These are phyloP conservation scores for Styela plicata DNA, from an alignment of 23 tunicate genomes.

Conservation along the genomic window DNA sequence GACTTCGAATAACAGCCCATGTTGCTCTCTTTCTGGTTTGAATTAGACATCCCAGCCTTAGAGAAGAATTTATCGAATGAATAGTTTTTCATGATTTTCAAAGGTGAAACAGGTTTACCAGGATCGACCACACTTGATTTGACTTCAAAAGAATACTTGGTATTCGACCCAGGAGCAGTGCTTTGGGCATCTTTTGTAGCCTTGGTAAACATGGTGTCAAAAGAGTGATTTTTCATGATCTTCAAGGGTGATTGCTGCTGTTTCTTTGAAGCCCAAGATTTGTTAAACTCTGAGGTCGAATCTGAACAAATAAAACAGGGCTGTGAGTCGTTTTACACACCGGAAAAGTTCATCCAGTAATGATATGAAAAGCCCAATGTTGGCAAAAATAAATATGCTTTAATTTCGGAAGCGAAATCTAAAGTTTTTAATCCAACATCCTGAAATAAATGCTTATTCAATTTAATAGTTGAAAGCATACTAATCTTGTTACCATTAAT, in stretches of 20 bases:
- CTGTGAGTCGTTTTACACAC: too few species aligned
- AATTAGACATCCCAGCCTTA: background rate
- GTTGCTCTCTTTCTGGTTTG: background rate
- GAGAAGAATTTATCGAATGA: constrained; percentile 10
- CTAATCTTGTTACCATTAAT: too few species aligned
- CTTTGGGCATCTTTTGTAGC: background rate
- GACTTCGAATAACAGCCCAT: background rate
- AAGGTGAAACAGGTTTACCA: background rate
- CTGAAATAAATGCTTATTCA: too few species aligned
- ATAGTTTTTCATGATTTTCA: constrained; percentile 16
- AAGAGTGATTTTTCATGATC: constrained; percentile 15
- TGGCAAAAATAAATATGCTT: too few species aligned
- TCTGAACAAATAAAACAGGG: too few species aligned
- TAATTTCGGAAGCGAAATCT: too few species aligned
- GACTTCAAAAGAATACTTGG: background rate
- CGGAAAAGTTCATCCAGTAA: background rate
- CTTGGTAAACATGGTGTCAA: constrained; percentile 11
- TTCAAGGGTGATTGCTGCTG: background rate
- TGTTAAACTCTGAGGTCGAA: background rate
- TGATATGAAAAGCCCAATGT: background rate
- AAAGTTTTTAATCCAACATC: too few species aligned
- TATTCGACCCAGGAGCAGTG: too few species aligned
- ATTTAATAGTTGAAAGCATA: too few species aligned
- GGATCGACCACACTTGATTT: too few species aligned
- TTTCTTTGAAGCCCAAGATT: background rate